phyloP scores from a whole-genome alignment of 2,888 invertebrate species.

The Cephus spinipes region DNA sequence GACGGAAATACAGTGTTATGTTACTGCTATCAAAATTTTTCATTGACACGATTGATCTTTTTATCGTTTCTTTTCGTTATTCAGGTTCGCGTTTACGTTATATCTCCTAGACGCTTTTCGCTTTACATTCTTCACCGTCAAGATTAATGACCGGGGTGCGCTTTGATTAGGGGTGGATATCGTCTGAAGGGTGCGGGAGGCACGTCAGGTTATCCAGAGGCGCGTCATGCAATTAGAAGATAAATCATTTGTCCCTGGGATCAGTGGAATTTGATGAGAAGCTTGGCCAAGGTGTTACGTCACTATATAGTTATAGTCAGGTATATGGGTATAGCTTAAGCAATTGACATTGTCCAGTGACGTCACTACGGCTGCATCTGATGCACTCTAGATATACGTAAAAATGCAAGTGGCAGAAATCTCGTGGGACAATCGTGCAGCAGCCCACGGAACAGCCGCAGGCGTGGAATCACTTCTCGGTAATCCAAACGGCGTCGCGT shows the following conservation, averaged over 20 bases:
- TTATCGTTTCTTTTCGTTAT: slow-evolving; percentile 12
- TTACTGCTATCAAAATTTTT: neutral
- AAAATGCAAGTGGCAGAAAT: neutral
- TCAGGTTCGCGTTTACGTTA: neutral
- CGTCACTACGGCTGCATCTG: neutral
- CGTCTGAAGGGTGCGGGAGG: neutral
- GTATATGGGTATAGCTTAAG: no score
- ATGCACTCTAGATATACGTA: neutral
- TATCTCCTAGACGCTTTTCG: neutral
- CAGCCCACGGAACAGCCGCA: neutral
- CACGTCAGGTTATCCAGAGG: neutral
- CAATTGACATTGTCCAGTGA: no score
- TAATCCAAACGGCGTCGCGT: slow-evolving; percentile 44
- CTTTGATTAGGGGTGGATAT: neutral
- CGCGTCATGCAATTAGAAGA: slow-evolving; percentile 63
- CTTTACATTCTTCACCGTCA: neutral
- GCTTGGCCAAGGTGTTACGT: slow-evolving; percentile 17
- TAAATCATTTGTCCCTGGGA: slow-evolving; percentile 63
- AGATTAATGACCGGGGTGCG: neutral
- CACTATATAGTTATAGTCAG: no score
- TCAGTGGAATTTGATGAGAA: slow-evolving; percentile 11
- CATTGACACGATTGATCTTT: no score
- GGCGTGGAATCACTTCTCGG: slow-evolving; percentile 42
- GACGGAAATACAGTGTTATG: neutral
- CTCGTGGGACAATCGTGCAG: neutral